These are phyloP conservation scores for Aulostomus chinensis DNA, from an alignment of 2,797 vertebrate genomes.

Conservation along the genomic window DNA sequence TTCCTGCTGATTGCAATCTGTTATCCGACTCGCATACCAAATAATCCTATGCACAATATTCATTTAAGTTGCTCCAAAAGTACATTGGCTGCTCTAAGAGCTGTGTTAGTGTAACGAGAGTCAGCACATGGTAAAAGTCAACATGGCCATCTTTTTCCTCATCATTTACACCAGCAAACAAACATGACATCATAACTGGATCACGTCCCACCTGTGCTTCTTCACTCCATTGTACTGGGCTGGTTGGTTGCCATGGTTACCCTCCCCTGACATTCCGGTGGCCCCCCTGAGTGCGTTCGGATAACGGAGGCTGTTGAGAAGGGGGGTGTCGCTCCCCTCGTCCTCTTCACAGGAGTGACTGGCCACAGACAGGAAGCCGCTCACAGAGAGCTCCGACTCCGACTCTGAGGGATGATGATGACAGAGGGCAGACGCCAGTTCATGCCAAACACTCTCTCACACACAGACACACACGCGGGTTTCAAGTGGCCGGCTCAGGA, in stretches of 20 bases:
- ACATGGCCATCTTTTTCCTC: neutral
- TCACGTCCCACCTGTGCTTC: conserved; percentile 89
- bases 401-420: conserved; percentile 81
- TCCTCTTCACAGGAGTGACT: conserved; percentile 81
- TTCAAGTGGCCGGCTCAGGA: conserved; percentile 14
- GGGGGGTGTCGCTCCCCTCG: conserved; percentile 71
- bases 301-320: conserved; percentile 57
- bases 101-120: no score
- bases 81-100: no score
- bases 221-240: conserved; percentile 89
- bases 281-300: conserved; percentile 62
- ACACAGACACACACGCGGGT: conserved; percentile 1
- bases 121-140: no score
- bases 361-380: conserved; percentile 86
- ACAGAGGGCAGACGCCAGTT: conserved; percentile 46
- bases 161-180: conserved; percentile 45
- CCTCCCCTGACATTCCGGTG: conserved; percentile 85
- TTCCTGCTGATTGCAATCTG: conserved; percentile 13
- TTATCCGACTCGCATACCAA: conserved; percentile 2
- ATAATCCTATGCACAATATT: neutral
- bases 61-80: neutral
- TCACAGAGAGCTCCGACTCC: conserved; percentile 88
- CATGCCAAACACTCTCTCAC: conserved; percentile 40
- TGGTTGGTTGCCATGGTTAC: conserved; percentile 85
- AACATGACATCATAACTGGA: conserved; percentile 56